A percentile compares a stretch with the other conserved stretches of the same genome.
These are phyloP conservation scores for Gibbula magus DNA, from an alignment of 2,888 invertebrate genomes.

Conservation along the genomic window DNA sequence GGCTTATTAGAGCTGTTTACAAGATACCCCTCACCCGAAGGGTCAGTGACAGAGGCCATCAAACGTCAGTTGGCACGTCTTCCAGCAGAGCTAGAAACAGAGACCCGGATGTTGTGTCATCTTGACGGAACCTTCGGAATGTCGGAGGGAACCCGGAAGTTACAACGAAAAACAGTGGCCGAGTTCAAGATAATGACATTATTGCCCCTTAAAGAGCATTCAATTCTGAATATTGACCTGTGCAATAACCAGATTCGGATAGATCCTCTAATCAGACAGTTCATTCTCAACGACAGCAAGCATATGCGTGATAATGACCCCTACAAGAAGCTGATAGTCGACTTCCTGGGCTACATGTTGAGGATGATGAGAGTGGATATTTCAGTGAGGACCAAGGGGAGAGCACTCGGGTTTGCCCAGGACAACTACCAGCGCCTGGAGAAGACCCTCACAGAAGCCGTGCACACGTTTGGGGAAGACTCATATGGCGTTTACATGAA, in stretches of 20 bases:
- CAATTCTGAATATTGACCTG: neutral
- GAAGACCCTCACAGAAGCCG: neutral
- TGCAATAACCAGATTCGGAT: neutral
- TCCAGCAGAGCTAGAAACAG: neutral
- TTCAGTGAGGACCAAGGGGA: neutral
- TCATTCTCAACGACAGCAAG: neutral
- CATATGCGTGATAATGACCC: neutral
- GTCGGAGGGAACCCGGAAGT: neutral
- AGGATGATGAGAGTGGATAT: neutral
- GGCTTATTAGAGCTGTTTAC: neutral
- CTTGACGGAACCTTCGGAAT: neutral
- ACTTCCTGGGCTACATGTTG: neutral
- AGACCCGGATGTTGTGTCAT: neutral
- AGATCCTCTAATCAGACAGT: neutral
- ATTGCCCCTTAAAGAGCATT: neutral
- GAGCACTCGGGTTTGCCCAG: constrained; percentile 2
- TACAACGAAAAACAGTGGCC: neutral
- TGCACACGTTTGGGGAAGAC: neutral
- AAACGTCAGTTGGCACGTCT: neutral
- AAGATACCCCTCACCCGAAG: neutral
- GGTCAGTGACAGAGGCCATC: neutral
- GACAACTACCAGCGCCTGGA: neutral
- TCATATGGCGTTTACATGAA: neutral
- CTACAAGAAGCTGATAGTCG: neutral
- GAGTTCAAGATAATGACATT: neutral